A percentile compares a stretch with the other conserved stretches of the same genome.
Evolutionary conservation across 2,113 vertebrate species (phyloP).

Genomic region (Nansenia antarctica): DNA sequence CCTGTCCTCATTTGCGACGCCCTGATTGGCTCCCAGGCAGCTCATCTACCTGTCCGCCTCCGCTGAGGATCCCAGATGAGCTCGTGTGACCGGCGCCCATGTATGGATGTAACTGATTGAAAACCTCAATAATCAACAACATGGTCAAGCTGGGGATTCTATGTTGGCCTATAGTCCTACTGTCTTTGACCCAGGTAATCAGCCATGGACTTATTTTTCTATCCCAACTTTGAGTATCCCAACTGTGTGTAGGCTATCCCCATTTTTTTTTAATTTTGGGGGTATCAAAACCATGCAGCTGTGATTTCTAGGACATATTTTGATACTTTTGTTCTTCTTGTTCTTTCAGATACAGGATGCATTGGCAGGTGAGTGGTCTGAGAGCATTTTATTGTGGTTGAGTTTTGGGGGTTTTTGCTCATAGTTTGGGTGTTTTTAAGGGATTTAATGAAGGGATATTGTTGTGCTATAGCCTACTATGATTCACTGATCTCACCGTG

Average conservation of each 20-base stretch:
- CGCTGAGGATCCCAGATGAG: constrained; percentile 53
- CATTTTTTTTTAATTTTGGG: not conserved
- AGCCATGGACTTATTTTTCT: not conserved
- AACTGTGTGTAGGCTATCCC: too few species aligned
- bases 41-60: constrained; percentile 44
- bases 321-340: not conserved
- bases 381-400: not conserved
- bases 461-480: too few species aligned
- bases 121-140: constrained; percentile 16
- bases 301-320: not conserved
- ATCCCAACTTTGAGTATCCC: too few species aligned
- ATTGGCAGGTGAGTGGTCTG: constrained; percentile 57
- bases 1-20: constrained; percentile 60
- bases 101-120: constrained; percentile 38
- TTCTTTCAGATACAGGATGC: constrained; percentile 59
- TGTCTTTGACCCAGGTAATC: constrained; percentile 71
- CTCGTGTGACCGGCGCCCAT: constrained; percentile 15
- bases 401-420: too few species aligned
- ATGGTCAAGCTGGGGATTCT: constrained; percentile 57
- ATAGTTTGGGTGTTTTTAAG: not conserved
- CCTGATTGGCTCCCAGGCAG: constrained; percentile 69
- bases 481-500: not conserved
- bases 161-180: constrained; percentile 44
- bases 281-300: not conserved
- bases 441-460: too few species aligned